These are phyloP conservation scores for Stratiomys singularior DNA, from an alignment of 2,888 invertebrate species.

Conservation along the genomic window DNA sequence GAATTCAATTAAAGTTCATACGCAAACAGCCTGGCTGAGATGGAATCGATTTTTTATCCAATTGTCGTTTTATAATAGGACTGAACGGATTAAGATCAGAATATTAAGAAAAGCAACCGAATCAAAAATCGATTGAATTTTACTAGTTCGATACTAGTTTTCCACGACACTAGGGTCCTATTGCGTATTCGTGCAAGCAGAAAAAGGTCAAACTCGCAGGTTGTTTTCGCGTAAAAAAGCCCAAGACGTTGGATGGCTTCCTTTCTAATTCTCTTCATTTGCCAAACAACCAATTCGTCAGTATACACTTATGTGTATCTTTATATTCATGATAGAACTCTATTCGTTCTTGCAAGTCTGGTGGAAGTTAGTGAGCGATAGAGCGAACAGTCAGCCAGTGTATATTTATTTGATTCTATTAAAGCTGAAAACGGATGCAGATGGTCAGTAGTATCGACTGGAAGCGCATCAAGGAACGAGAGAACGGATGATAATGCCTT, in stretches of 20 bases:
- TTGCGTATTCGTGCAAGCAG: not conserved
- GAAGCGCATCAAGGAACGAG: too few species aligned
- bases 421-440: conserved; percentile 44
- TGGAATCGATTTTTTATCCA: conserved; percentile 2
- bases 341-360: too few species aligned
- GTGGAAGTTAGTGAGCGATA: not conserved
- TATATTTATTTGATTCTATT: conserved; percentile 23
- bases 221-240: conserved; percentile 23
- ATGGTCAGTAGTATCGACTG: conserved; percentile 39
- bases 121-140: too few species aligned
- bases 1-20: conserved; percentile 19
- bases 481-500: not conserved
- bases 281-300: not conserved
- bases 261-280: conserved; percentile 43
- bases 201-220: conserved; percentile 20
- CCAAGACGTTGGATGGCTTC: conserved; percentile 34
- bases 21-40: not conserved
- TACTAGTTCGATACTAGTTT: too few species aligned
- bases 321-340: too few species aligned
- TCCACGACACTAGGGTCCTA: not conserved
- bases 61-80: not conserved
- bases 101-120: not conserved
- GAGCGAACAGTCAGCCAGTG: not conserved
- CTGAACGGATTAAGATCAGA: conserved; percentile 8
- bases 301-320: not conserved